Percentiles rank a stretch among this genome's conserved stretches.
phyloP scores from a whole-genome alignment of 2,888 invertebrate genomes.

The Slavum lentiscoides region DNA sequence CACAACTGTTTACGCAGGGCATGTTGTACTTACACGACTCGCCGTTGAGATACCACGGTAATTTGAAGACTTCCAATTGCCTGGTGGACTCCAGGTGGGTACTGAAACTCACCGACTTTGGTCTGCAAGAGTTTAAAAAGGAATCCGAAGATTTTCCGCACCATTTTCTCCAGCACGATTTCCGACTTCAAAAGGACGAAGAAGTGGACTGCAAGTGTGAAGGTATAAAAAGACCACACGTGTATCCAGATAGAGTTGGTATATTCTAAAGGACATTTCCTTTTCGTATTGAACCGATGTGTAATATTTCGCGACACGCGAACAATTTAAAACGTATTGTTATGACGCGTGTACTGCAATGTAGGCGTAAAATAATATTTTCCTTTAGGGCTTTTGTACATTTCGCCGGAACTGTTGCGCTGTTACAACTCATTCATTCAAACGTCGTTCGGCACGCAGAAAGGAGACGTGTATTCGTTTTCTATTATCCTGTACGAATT shows the following conservation, averaged over 20 bases:
- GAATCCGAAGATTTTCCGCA: constrained; percentile 68
- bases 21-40: constrained; percentile 90
- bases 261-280: background rate
- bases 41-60: constrained; percentile 82
- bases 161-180: constrained; percentile 58
- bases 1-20: constrained; percentile 65
- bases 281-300: background rate
- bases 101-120: constrained; percentile 89
- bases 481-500: constrained; percentile 86
- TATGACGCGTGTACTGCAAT: no score
- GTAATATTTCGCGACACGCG: background rate
- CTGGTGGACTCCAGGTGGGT: constrained; percentile 94
- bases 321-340: background rate
- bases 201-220: constrained; percentile 70
- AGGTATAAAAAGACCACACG: constrained; percentile 63
- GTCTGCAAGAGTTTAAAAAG: constrained; percentile 81
- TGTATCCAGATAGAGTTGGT: background rate
- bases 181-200: constrained; percentile 60
- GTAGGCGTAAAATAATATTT: background rate
- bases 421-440: constrained; percentile 62
- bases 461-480: constrained; percentile 85
- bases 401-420: constrained; percentile 78
- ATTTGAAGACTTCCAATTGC: constrained; percentile 87
- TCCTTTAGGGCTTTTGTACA: constrained; percentile 71
- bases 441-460: constrained; percentile 64